Evolutionary conservation across 2,888 invertebrate species (phyloP).

Genomic region (Pristionchus fissidentatus): DNA sequence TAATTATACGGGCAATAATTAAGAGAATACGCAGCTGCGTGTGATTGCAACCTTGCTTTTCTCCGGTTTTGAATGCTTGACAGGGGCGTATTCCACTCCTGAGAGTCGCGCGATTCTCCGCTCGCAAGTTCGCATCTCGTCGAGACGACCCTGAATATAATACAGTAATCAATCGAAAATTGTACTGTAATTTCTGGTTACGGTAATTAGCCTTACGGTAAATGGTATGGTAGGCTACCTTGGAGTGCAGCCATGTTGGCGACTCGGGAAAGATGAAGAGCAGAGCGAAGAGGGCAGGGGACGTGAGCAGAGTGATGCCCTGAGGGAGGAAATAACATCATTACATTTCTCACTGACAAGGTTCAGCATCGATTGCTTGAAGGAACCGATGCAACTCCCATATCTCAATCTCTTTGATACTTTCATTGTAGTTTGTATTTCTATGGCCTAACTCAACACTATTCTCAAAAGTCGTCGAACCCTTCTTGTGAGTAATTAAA

Average conservation of each 20-base stretch:
- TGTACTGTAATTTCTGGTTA: too few relatives aligned
- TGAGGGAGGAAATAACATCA: too few relatives aligned
- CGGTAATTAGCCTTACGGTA: too few relatives aligned
- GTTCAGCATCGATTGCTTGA: neutral
- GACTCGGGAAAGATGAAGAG: constrained; percentile 72
- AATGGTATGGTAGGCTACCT: too few relatives aligned
- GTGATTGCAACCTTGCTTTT: constrained; percentile 66
- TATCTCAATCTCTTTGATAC: too few relatives aligned
- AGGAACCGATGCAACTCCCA: too few relatives aligned
- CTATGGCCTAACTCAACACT: too few relatives aligned
- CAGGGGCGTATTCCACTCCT: constrained; percentile 66
- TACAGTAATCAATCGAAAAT: neutral
- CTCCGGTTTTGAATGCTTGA: constrained; percentile 64
- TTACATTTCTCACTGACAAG: neutral
- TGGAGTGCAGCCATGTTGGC: constrained; percentile 74
- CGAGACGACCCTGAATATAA: constrained; percentile 55
- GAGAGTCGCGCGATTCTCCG: constrained; percentile 69
- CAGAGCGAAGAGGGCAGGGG: constrained; percentile 69
- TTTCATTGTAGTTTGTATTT: too few relatives aligned
- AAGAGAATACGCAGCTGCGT: too few relatives aligned
- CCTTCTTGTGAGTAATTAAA: too few relatives aligned
- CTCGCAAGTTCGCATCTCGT: constrained; percentile 69
- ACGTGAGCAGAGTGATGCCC: constrained; percentile 61
- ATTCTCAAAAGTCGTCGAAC: too few relatives aligned
- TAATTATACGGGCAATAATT: too few relatives aligned